These are phyloP conservation scores for Dysidea cf. avara DNA, from an alignment of 37 sponge, comb jelly and placozoan species.

Conservation along the genomic window DNA sequence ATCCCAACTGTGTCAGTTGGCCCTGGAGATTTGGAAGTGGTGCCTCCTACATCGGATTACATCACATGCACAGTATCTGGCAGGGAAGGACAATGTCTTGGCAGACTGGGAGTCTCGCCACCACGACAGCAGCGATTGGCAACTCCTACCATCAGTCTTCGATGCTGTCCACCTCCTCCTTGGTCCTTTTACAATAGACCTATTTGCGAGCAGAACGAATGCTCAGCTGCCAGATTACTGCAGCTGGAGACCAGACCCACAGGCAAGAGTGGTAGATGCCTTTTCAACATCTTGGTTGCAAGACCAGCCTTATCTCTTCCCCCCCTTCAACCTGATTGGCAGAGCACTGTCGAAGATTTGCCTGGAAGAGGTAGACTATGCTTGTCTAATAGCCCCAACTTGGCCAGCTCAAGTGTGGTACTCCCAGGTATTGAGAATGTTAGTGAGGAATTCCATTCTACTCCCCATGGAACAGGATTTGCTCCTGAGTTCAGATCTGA, in stretches of 20 bases:
- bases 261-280: conserved; percentile 3
- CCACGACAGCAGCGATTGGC: conserved; percentile 26
- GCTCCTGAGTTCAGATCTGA: conserved; percentile 1
- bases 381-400: conserved; percentile 8
- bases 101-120: conserved; percentile 42
- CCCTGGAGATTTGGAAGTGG: no score
- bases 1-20: neutral
- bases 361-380: neutral
- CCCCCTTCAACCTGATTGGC: conserved; percentile 11
- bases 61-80: neutral
- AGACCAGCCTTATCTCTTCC: conserved; percentile 18
- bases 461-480: conserved; percentile 6
- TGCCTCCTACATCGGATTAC: neutral
- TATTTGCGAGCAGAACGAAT: conserved; percentile 26
- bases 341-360: neutral
- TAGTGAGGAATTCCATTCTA: conserved; percentile 8
- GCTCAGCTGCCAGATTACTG: neutral
- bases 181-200: conserved; percentile 24
- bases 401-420: conserved; percentile 38
- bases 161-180: neutral
- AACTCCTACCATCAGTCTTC: conserved; percentile 3
- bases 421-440: conserved; percentile 4
- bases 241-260: conserved; percentile 40
- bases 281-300: conserved; percentile 6
- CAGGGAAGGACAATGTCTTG: conserved; percentile 19